phyloP scores from a whole-genome alignment of 2,113 vertebrate species.

The Ochotona princeps region DNA sequence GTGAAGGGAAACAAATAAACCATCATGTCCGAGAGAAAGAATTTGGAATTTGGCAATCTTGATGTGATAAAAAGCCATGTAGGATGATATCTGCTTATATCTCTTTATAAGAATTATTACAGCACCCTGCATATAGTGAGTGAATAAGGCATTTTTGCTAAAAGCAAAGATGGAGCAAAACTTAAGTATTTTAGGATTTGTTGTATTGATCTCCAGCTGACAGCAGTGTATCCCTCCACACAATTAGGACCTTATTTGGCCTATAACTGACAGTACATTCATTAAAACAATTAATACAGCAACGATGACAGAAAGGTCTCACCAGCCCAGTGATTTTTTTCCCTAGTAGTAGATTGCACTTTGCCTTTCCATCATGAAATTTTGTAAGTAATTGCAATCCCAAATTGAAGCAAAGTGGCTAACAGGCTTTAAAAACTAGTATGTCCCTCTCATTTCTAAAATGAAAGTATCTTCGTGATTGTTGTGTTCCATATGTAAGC shows the following conservation, averaged over 20 bases:
- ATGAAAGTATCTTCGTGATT: neutral
- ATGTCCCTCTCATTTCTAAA: slow-evolving; percentile 23
- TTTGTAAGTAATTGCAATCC: neutral
- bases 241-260: neutral
- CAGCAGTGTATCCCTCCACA: neutral
- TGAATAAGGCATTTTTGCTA: neutral
- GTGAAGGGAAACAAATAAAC: slow-evolving; percentile 12
- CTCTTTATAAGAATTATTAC: neutral
- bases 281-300: neutral
- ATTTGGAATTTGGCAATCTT: neutral
- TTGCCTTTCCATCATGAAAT: neutral
- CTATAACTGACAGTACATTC: neutral
- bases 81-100: neutral
- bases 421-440: neutral
- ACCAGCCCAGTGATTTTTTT: neutral
- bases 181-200: neutral
- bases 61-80: neutral
- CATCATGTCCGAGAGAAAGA: slow-evolving; percentile 1
- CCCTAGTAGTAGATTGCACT: neutral
- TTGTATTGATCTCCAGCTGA: neutral
- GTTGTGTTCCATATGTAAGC: neutral
- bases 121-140: neutral
- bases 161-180: neutral
- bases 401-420: neutral
- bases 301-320: neutral